These are phyloP conservation scores for Adelosebastes latens DNA, from an alignment of 2,797 vertebrate species.

Conservation along the genomic window DNA sequence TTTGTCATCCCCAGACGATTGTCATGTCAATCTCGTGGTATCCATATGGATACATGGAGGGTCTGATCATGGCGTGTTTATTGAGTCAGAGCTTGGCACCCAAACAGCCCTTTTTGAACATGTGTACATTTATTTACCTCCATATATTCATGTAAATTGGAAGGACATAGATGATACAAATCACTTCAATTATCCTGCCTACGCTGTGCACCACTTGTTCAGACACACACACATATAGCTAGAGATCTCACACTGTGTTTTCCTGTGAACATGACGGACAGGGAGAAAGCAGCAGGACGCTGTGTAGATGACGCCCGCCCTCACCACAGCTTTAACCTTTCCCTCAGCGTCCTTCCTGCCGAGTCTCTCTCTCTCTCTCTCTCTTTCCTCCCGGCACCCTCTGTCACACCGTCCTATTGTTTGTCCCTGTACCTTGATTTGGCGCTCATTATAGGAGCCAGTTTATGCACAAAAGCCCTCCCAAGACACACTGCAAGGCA, in stretches of 20 bases:
- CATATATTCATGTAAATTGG: constrained; percentile 35
- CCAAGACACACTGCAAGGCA: constrained; percentile 45
- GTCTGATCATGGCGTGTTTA: constrained; percentile 1
- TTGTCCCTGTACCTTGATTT: constrained; percentile 43
- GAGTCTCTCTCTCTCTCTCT: constrained; percentile 3
- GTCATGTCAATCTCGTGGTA: constrained; percentile 52
- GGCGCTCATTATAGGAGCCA: constrained; percentile 58
- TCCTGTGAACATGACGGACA: constrained; percentile 54
- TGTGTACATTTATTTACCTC: constrained; percentile 8
- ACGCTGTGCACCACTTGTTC: not conserved
- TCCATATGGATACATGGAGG: constrained; percentile 18
- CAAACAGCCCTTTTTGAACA: not conserved
- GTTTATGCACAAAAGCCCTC: constrained; percentile 55
- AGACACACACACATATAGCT: not conserved
- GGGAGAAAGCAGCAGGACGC: constrained; percentile 50
- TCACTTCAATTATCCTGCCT: constrained; percentile 5
- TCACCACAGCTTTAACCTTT: constrained; percentile 73
- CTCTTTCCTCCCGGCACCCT: constrained; percentile 26
- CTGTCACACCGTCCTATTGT: constrained; percentile 42
- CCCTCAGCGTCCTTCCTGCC: constrained; percentile 49
- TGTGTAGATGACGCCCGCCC: constrained; percentile 44
- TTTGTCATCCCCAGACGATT: constrained; percentile 50
- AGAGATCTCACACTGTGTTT: constrained; percentile 25
- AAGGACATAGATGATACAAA: constrained; percentile 18
- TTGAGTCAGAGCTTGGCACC: not conserved